Conservation (phyloP, 2,888 invertebrate genomes). For the Helleia helle region DNA sequence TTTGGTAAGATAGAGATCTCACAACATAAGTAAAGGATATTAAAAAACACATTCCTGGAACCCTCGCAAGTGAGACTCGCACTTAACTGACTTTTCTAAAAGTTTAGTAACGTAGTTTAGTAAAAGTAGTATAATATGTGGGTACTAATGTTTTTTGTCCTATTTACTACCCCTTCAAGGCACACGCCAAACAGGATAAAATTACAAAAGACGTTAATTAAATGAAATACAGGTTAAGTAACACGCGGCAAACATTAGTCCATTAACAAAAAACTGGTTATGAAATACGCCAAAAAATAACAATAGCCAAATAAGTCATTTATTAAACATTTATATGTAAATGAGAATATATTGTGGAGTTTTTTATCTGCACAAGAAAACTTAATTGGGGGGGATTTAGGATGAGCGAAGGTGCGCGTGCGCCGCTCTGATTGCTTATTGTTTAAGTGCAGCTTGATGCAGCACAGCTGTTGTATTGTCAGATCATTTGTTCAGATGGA, state of each 20-base stretch:
- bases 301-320: conserved; percentile 37
- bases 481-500: too few relatives aligned
- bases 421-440: conserved; percentile 50
- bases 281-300: not conserved
- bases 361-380: conserved; percentile 25
- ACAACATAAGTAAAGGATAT: too few relatives aligned
- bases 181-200: too few relatives aligned
- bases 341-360: conserved; percentile 19
- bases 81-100: too few relatives aligned
- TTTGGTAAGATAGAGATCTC: too few relatives aligned
- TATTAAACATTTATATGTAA: conserved; percentile 31
- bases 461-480: conserved; percentile 29
- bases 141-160: too few relatives aligned
- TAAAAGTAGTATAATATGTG: too few relatives aligned
- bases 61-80: too few relatives aligned
- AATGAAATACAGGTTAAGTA: conserved; percentile 1
- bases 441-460: conserved; percentile 40
- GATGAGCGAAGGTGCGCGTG: conserved; percentile 24
- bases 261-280: not conserved
- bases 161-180: too few relatives aligned
- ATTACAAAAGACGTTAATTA: conserved; percentile 1
- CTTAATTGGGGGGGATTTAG: conserved; percentile 23
- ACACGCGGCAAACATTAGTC: conserved; percentile 2
- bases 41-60: too few relatives aligned
- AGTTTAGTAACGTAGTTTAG: too few relatives aligned